Base-by-base conservation (phyloP, 2,797 vertebrate species). In the Malurus splendens region DNA sequence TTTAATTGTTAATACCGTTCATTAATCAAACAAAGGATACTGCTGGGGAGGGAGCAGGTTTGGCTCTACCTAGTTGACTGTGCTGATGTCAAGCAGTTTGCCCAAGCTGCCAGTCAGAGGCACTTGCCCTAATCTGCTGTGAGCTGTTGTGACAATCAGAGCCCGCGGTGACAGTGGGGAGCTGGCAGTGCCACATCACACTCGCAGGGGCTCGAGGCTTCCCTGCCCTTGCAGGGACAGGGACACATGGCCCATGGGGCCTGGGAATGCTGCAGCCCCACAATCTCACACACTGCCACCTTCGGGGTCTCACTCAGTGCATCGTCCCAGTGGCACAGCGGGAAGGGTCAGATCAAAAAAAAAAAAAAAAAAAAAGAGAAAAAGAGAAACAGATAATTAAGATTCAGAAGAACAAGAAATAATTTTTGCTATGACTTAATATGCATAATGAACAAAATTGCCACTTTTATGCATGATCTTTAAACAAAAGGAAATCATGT, bases 391-490 rank as follows among this genome's bases (percentile, higher is more conserved):
- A 96, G 91, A 95, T 83, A 96, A 96, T 96, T 97, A 74, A 88
- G 95, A 98, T 95, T 96, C 95, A 97, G 96, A 97, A 96, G 92
- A 97, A 95, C 91, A 97, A 97, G 96, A 98, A 97, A 97, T 97
- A 96, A 96, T 96, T 93, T 76, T 19, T 57, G 33, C n/a, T 73
- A 30, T 47, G 42, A 61, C 10, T 82, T 88, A 73, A 42, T 47
- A 33, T 18, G 10, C 30, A n/a, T 59, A 86, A 87, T 65, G 72
- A 92, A 56, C 7, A 86, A 77, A 65, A 75, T 44, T 78, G 6
- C 18, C 30, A 44, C 41, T 25, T 74, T 70, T 52, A 67, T 70
- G 4, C 3, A 5, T 24, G 33, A 42, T 44, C 27, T 74, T 71
- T 66, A 50, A 28, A 72, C 86, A 70, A 6, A 65, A 74, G 18